Percentiles rank a stretch among this genome's conserved stretches.
These are phyloP conservation scores for Leptonema lineaticorne DNA, from an alignment of 1,140 invertebrate species.

Conservation along the genomic window DNA sequence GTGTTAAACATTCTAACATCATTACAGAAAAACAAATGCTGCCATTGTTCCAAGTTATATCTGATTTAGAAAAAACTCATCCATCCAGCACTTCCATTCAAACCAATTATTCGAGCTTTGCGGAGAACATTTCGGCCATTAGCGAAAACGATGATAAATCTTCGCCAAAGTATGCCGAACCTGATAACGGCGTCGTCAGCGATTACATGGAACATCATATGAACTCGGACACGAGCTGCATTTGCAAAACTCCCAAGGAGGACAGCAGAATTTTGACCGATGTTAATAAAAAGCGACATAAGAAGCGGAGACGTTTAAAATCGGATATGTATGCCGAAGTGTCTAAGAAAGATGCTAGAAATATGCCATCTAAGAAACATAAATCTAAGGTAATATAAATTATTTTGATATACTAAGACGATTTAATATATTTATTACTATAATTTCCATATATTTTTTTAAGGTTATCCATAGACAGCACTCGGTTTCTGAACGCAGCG, in stretches of 20 bases:
- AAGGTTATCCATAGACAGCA: background rate
- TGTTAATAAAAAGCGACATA: constrained; percentile 22
- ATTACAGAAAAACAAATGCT: constrained; percentile 36
- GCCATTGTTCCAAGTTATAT: constrained; percentile 40
- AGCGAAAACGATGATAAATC: constrained; percentile 10
- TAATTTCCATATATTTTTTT: background rate
- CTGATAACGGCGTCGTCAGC: background rate
- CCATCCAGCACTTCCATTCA: constrained; percentile 28
- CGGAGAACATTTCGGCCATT: constrained; percentile 27
- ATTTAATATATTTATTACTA: background rate
- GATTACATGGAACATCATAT: too few relatives aligned
- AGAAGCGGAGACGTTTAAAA: constrained; percentile 30
- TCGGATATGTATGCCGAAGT: background rate
- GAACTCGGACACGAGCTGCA: background rate
- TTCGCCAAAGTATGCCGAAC: background rate
- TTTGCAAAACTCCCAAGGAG: background rate
- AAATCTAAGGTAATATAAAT: background rate
- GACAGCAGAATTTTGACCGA: background rate
- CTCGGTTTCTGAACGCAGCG: background rate
- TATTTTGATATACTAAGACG: background rate
- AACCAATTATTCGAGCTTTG: constrained; percentile 28
- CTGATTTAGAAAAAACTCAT: constrained; percentile 34
- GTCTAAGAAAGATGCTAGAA: constrained; percentile 5
- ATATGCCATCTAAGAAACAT: background rate
- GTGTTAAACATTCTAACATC: constrained; percentile 35